Percentiles rank a stretch among this genome's conserved stretches.
Conservation (phyloP, 1,140 invertebrate species). For the Drosophila mauritiana region DNA sequence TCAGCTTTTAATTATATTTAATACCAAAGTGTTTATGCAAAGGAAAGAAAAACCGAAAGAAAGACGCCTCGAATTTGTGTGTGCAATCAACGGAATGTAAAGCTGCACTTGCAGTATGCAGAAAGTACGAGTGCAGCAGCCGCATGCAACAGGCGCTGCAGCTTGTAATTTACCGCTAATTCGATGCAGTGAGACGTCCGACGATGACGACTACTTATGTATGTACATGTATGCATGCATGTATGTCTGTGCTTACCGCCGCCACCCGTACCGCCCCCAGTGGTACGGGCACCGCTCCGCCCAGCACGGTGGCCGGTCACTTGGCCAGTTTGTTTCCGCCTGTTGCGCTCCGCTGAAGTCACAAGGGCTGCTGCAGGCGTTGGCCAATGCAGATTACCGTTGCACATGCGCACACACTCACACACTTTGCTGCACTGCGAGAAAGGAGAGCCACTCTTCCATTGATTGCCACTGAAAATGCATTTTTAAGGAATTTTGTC, state of each 20-base stretch:
- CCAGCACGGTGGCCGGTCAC: constrained; percentile 26
- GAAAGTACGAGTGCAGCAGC: constrained; percentile 44
- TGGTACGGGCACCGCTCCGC: background rate
- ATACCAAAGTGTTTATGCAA: constrained; percentile 53
- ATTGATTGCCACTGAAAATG: too few relatives aligned
- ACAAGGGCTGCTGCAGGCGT: constrained; percentile 32
- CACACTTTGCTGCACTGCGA: background rate
- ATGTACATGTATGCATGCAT: too few relatives aligned
- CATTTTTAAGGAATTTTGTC: too few relatives aligned
- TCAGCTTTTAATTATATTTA: constrained; percentile 64
- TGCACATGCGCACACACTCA: constrained; percentile 16
- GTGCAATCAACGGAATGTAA: constrained; percentile 65
- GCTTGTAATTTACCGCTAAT: constrained; percentile 80
- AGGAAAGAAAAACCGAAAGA: constrained; percentile 22
- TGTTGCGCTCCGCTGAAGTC: constrained; percentile 60
- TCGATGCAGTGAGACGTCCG: constrained; percentile 62
- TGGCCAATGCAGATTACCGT: constrained; percentile 44
- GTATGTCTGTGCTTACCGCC: background rate
- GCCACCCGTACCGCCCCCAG: background rate
- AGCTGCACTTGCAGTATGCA: constrained; percentile 55
- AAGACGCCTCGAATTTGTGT: constrained; percentile 58
- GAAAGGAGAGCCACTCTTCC: background rate
- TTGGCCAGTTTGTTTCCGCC: constrained; percentile 63
- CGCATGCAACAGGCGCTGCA: constrained; percentile 35
- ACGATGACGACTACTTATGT: constrained; percentile 31